Evolutionary conservation across 2,888 invertebrate species (phyloP), one percentile per base, ranked within the genome.

Genomic region (Diarsia brunnea): DNA sequence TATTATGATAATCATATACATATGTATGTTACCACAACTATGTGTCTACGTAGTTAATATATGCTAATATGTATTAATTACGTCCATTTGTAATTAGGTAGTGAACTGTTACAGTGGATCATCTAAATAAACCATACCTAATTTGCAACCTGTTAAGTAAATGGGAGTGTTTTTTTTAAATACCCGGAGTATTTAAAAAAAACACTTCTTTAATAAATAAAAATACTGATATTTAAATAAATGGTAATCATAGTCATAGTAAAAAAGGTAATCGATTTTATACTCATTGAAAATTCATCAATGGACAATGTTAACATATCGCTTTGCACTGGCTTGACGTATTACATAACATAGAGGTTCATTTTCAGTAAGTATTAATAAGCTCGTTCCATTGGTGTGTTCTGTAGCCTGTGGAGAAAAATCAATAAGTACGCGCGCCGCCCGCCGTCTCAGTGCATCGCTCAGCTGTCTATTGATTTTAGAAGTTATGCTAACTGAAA

Each of bases 391-490:
- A 58, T 27, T 64, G 53, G 72, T 84, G 58, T 69, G 68, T 72
- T 72, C 73, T 75, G 75, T 53, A 68, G 45, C 66, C 72, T 81
- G 71, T 79, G 79, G 80, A 86, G 86, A 92, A 94, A 94, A 95
- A 96, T 95, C 95, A 93, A 96, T 95, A 95, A 90, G 79, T 91
- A 92, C 92, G 92, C 94, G 95, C 95, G 94, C 93, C 92, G 93
- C 90, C 90, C 95, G 94, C 93, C 92, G 93, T 91, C 94, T 92
- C 94, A 89, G 91, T 91, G 89, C 92, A 92, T 90, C 93, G 94
- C 94, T 91, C 94, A 95, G 95, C 95, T 94, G 93, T 89, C 90
- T 93, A 95, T 95, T 87, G 94, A 95, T 94, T 93, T 88, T 86
- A 79, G 79, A 87, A 87, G 78, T 69, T 87, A 88, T 81, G 79